Evolutionary conservation across 2,797 vertebrate species (phyloP).

Genomic region (Enoplosus armatus): DNA sequence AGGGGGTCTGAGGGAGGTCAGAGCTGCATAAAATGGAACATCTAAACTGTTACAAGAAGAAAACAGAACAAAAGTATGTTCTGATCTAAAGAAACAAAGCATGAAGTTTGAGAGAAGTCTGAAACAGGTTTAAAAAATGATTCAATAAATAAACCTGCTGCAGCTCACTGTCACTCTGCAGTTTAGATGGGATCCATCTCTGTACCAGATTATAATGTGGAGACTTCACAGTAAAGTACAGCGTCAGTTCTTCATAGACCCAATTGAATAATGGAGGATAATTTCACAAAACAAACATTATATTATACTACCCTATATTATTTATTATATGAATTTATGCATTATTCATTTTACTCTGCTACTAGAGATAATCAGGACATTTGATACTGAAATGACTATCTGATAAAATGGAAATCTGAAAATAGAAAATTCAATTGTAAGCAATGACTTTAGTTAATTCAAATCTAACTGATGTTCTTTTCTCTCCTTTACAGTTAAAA

Average conservation of each 20-base stretch:
- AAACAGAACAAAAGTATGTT: background rate
- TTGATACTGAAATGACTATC: background rate
- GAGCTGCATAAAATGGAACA: background rate
- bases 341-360: slow-evolving; percentile 11
- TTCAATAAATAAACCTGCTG: background rate
- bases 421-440: background rate
- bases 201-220: background rate
- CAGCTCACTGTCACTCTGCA: background rate
- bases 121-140: background rate
- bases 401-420: background rate
- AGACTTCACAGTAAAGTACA: slow-evolving; percentile 14
- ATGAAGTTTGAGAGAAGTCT: background rate
- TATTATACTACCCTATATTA: too few species aligned
- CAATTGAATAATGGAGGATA: background rate
- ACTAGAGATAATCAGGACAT: background rate
- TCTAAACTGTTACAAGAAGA: background rate
- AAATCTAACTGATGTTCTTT: background rate
- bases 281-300: slow-evolving; percentile 10
- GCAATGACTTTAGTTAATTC: background rate
- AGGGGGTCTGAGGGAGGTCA: slow-evolving; percentile 12
- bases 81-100: background rate
- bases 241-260: background rate
- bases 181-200: background rate
- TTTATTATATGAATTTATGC: slow-evolving; percentile 9
- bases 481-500: background rate